These are phyloP conservation scores for Anagrus nilaparvatae DNA, from an alignment of 1,140 invertebrate genomes.

Conservation along the genomic window DNA sequence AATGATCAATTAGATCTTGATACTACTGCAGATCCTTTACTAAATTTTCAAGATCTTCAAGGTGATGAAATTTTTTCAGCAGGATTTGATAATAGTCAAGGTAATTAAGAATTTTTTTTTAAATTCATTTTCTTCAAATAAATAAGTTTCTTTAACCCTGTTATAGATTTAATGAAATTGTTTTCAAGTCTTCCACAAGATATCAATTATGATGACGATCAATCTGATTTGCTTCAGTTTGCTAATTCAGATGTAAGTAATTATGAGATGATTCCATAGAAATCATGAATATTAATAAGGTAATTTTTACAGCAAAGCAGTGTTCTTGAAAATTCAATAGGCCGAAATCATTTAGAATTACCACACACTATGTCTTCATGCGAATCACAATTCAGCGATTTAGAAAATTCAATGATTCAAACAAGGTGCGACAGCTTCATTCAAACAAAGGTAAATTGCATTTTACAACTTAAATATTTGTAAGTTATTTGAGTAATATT, in stretches of 20 bases:
- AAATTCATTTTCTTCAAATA: too few species aligned
- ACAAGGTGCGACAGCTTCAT: slow-evolving; percentile 27
- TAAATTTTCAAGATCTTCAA: slow-evolving; percentile 10
- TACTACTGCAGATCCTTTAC: neutral
- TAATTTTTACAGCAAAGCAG: slow-evolving; percentile 22
- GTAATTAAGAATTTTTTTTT: slow-evolving; percentile 13
- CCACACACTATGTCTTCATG: slow-evolving; percentile 26
- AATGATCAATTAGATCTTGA: neutral
- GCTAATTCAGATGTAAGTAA: slow-evolving; percentile 25
- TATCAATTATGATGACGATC: slow-evolving; percentile 25
- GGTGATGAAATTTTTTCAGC: slow-evolving; percentile 16
- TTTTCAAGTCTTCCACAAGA: slow-evolving; percentile 25
- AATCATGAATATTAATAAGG: slow-evolving; percentile 7
- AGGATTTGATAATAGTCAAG: slow-evolving; percentile 24
- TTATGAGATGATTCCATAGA: slow-evolving; percentile 1
- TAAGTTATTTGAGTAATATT: neutral
- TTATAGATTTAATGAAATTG: slow-evolving; percentile 34
- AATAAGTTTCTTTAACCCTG: slow-evolving; percentile 9
- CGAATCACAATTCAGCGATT: slow-evolving; percentile 32
- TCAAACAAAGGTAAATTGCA: slow-evolving; percentile 29
- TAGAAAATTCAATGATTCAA: slow-evolving; percentile 26
- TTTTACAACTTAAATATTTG: slow-evolving; percentile 1
- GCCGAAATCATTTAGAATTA: slow-evolving; percentile 26
- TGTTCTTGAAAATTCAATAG: slow-evolving; percentile 25
- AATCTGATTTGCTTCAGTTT: slow-evolving; percentile 23